Base-by-base conservation (phyloP, 2,797 vertebrate species). In the Falco concolor region DNA sequence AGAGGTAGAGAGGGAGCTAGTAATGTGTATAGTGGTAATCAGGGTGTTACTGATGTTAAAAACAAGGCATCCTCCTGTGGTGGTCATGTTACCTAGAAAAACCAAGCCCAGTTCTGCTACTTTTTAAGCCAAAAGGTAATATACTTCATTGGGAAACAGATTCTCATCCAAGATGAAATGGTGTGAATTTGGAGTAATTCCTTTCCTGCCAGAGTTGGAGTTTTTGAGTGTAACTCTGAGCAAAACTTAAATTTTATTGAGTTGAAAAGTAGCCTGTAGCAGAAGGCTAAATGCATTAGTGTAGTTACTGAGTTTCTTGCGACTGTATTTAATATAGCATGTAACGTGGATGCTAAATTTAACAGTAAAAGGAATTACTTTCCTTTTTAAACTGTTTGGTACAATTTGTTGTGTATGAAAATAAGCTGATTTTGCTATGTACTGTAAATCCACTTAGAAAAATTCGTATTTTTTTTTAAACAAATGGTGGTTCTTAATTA, bases 291-390 rank as follows among this genome's bases (percentile, higher is more conserved):
- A 12, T 23, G 49, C 20, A 4, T 27, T 9, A 34, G 16, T 19
- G 6, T 3, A 28, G n/a, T 32, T 30, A 16, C 20, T 19, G 42
- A 67, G 36, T 80, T 36, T 10, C 12, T 68, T 64, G 13, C 12
- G 40, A 1, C 22, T 25, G 0, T 25, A 2, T 72, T 28, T 36
- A 18, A 1, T 38, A 5, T 4, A 44, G 17, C 18, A 3, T 18
- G 13, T 16, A 32, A 44, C 11, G 3, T 3, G 25, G n/a, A 25
- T 9, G 5, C 49, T 74, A 7, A 22, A 1, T 61, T 57, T 30
- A 47, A 70, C 28, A 53, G 21, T 25, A 10, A 38, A 82, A 83
- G 12, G 27, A n/a, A 10, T 67, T 72, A 9, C 15, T 64, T 30
- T 0, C 2, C 28, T 45, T 80, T 81, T 82, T 12, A 22, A 49